Evolutionary conservation across 1,140 invertebrate species (phyloP).

Genomic region (Zaprionus ornatus): DNA sequence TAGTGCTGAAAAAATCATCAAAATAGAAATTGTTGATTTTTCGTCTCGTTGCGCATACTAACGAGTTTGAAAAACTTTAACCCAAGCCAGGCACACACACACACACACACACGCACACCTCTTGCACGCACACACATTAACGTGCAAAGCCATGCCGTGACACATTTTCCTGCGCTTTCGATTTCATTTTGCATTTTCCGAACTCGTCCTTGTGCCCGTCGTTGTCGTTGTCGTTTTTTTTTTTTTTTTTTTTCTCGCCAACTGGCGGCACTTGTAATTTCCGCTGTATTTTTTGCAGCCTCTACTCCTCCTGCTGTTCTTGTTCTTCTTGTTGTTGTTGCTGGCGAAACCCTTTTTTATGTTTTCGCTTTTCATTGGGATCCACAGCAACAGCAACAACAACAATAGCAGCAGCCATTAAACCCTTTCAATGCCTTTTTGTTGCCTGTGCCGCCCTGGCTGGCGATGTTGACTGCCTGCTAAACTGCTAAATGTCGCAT

Average conservation of each 20-base stretch:
- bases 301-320: slow-evolving; percentile 12
- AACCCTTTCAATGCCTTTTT: slow-evolving; percentile 55
- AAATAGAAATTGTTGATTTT: slow-evolving; percentile 82
- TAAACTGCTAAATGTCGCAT: slow-evolving; percentile 80
- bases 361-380: slow-evolving; percentile 56
- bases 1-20: slow-evolving; percentile 70
- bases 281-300: slow-evolving; percentile 48
- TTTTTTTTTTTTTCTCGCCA: slow-evolving; percentile 60
- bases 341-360: slow-evolving; percentile 55
- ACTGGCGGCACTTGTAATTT: slow-evolving; percentile 79
- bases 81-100: slow-evolving; percentile 45
- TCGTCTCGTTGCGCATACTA: slow-evolving; percentile 79
- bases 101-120: slow-evolving; percentile 39
- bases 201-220: slow-evolving; percentile 40
- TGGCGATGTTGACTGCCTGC: slow-evolving; percentile 57
- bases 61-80: slow-evolving; percentile 68
- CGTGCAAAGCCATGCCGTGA: slow-evolving; percentile 53
- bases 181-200: slow-evolving; percentile 75
- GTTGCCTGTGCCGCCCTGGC: slow-evolving; percentile 27
- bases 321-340: slow-evolving; percentile 18
- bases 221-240: slow-evolving; percentile 23
- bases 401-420: slow-evolving; percentile 55
- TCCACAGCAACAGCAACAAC: slow-evolving; percentile 32
- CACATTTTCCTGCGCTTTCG: slow-evolving; percentile 67
- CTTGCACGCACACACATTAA: slow-evolving; percentile 46